Evolutionary conservation across 2,888 invertebrate species (phyloP), one percentile per base, ranked within the genome.

Genomic region (Drosophila tanythrix): DNA sequence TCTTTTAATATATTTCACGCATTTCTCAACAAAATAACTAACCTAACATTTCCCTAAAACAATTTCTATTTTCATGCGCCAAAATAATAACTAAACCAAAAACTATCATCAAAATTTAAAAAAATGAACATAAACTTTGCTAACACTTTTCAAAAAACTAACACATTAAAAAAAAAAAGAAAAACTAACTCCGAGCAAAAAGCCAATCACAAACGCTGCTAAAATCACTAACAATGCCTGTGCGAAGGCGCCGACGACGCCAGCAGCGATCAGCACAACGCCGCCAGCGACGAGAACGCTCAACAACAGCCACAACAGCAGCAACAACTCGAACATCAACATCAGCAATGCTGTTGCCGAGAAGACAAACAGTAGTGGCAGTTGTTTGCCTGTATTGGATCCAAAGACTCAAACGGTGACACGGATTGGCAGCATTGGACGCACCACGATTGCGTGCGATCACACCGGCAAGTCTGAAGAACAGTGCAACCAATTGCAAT

Each of bases 361-460:
- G 18, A 58, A 71, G 53, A 56, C 43, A 58, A 64, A 29, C 69
- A 63, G 64, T 70, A 70, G 29, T 69, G 63, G 64, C 60, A 82
- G 66, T 10, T 71, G 79, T 25, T n/a, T 79, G 36, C 68, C 78
- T 0, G 29, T 72, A 2, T 36, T 78, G 64, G 69, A 83, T 51
- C 81, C 83, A 1, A 71, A 77, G 51, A 79, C 85, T 27, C 80
- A 85, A 63, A 83, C 89, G 55, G 90, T 92, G 62, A 92, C 91
- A 13, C 83, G 92, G 13, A 92, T 92, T 48, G 92, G 92, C n/a
- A 92, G 92, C 70, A 92, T 92, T 76, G 92, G 92, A 46, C 90
- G 92, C 59, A 92, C 92, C 36, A 92, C 92, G 13, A 92, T 92
- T 36, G 91, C 92, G 50, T 92, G 92, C 66, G n/a, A 92, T 92